phyloP scores from a whole-genome alignment of 2,888 invertebrate genomes.

The Ophraella communa region DNA sequence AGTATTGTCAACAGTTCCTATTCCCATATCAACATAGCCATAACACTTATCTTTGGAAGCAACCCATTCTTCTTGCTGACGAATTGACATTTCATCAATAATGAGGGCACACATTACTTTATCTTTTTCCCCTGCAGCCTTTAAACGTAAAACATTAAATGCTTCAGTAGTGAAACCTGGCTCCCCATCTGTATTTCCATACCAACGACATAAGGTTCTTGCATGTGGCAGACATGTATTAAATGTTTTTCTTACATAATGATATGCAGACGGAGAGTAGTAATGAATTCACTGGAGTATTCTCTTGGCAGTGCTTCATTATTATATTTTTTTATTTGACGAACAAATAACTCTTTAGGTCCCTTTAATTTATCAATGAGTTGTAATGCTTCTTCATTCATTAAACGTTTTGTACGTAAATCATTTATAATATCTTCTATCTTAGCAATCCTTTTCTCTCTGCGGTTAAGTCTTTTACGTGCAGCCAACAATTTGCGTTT shows the following conservation, averaged over 20 bases:
- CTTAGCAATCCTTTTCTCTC: neutral
- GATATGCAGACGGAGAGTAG: neutral
- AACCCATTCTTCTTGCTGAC: neutral
- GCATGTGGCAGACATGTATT: no score
- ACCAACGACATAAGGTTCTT: no score
- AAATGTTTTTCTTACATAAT: no score
- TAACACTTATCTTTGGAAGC: no score
- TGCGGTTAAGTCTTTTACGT: neutral
- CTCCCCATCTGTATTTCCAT: no score
- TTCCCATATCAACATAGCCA: no score
- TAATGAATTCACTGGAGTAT: neutral
- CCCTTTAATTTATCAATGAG: no score
- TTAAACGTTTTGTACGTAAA: no score
- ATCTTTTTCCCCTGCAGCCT: neutral
- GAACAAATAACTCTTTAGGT: neutral
- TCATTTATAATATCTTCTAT: neutral
- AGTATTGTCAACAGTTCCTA: no score
- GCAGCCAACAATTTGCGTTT: neutral
- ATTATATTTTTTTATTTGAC: neutral
- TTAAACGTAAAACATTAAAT: no score
- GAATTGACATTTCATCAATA: neutral
- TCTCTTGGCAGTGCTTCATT: neutral
- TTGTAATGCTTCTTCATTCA: no score
- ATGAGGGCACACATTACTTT: neutral
- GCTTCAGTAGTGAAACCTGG: no score